Evolutionary conservation across 2,113 vertebrate genomes (phyloP), one percentile per base, ranked within the genome.

Genomic region (Bucco capensis): DNA sequence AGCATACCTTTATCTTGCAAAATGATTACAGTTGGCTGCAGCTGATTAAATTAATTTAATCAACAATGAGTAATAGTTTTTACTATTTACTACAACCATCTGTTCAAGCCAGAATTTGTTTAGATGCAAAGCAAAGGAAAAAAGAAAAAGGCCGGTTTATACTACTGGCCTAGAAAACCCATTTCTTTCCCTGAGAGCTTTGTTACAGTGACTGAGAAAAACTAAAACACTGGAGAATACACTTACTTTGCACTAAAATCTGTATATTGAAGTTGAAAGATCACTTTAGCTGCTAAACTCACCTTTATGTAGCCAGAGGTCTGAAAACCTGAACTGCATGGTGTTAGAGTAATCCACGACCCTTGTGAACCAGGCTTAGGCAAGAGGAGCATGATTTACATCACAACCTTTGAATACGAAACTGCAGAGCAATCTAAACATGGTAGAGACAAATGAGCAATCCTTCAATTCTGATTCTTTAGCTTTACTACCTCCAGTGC

Each of bases 391-490:
- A 22, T 19, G 35, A 90, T 86, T 94, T 85, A 70, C 27, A 24
- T n/a, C 9, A 7, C 53, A 91, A 46, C 9, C 5, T 77, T 87
- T 50, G 67, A 38, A 58, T 85, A 12, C 3, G 1, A 88, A 93
- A 70, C 21, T 73, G 15, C 42, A 30, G 18, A 62, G 14, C 81
- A 53, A 38, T 67, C 44, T 78, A 74, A 83, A 88, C 14, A 19
- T 12, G 42, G 21, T 31, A 86, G 47, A 72, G 30, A 62, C 12
- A 53, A 1, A 2, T 0, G 0, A 73, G 40, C 16, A 37, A 7
- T 62, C 42, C 30, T 88, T 72, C 1, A 1, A 56, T 94, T 69
- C 46, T 73, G n/a, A 28, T 57, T 70, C 57, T 69, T 72, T 31
- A 77, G 12, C 50, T 86, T 74, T 46, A 42, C 21, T 76, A 40